Evolutionary conservation across 1,140 invertebrate species (phyloP), one percentile per base, ranked within the genome.

Genomic region (Ceratina japonica): DNA sequence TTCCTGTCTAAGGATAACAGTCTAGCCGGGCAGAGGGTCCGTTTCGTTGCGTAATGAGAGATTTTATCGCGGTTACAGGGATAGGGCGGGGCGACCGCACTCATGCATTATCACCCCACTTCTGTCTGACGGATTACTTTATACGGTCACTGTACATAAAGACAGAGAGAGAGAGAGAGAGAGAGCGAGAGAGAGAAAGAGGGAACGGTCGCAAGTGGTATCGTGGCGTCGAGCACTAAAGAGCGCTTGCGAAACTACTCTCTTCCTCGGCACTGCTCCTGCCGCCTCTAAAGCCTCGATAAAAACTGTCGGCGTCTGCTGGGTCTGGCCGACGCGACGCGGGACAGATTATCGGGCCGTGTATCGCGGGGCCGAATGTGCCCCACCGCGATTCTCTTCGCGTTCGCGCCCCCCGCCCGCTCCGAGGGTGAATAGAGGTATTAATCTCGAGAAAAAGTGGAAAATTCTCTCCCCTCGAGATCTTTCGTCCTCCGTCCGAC

Each of bases 41-140:
- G 88, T 88, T 89, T 87, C 87, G 89, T 91, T 91, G 90, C 87
- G 89, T 89, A 91, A 91, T 90, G 88, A 91, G 90, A 89, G 91
- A 91, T 91, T 89, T 89, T 91, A 91, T 91, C 88, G 86, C 77
- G 81, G 86, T 86, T 87, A 91, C 91, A 90, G 90, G 90, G 88
- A 89, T 91, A 90, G 90, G 91, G 90, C 91, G 90, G 90, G 88
- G 90, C 90, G 79, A 87, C 80, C 82, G 89, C 86, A 86, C 89
- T 89, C 87, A 88, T 89, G 86, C 89, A 91, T 91, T 91, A 91
- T 91, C 90, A 91, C 85, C 81, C 88, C 86, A 78, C 82, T 82
- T 84, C 85, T 87, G 86, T 87, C 85, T 87, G 89, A 89, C 89
- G 90, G 86, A 91, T 91, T 89, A 90, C 88, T 89, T 88, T 88